phyloP scores from a whole-genome alignment of 2,888 invertebrate genomes.

The Polydrusus tereticollis region DNA sequence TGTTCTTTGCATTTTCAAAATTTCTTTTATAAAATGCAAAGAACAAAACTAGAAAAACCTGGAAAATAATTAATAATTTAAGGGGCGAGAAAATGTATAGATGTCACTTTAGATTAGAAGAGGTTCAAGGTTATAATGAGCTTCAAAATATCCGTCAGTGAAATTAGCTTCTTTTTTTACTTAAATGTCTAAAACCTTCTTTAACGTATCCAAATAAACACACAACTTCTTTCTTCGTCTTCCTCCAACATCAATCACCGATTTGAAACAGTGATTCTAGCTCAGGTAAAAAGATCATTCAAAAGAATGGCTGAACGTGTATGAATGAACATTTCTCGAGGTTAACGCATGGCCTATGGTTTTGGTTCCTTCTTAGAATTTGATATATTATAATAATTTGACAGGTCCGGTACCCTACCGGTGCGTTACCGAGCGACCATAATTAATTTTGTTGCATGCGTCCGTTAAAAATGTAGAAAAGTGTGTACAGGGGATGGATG shows the following conservation, averaged over 20 bases:
- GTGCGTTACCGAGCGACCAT: background rate
- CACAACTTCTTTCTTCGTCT: background rate
- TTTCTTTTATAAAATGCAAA: too few relatives aligned
- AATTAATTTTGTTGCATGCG: background rate
- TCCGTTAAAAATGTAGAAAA: too few relatives aligned
- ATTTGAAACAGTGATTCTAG: conserved; percentile 24
- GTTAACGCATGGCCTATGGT: conserved; percentile 5
- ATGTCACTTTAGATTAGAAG: too few relatives aligned
- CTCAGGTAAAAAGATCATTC: conserved; percentile 33
- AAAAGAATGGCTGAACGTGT: conserved; percentile 23
- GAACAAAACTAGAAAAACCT: too few relatives aligned
- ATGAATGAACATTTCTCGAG: conserved; percentile 27
- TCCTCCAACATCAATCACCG: conserved; percentile 11
- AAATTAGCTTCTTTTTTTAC: too few relatives aligned
- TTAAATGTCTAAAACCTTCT: too few relatives aligned
- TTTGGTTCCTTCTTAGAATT: conserved; percentile 38
- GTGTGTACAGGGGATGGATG: too few relatives aligned
- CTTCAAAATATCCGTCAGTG: too few relatives aligned
- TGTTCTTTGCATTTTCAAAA: too few relatives aligned
- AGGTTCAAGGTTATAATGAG: too few relatives aligned
- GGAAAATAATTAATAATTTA: too few relatives aligned
- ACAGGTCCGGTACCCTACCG: conserved; percentile 10
- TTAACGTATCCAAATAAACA: conserved; percentile 4
- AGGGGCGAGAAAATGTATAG: too few relatives aligned
- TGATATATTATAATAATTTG: conserved; percentile 29